Evolutionary conservation across 2,797 vertebrate species (phyloP), one percentile per base, ranked within the genome.

Genomic region (Anguilla marmorata): DNA sequence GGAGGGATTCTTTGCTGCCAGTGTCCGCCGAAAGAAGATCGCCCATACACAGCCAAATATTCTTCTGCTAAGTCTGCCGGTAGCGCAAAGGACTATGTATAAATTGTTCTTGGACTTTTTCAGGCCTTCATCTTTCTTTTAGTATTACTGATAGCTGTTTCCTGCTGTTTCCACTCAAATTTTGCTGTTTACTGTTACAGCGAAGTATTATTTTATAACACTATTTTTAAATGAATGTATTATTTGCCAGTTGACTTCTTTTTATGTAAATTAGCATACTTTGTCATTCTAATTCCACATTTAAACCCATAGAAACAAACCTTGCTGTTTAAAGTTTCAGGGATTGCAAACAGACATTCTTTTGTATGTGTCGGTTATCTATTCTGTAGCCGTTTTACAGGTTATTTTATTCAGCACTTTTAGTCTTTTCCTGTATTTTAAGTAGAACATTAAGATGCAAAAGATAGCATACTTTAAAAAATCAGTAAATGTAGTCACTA

Each of bases 1-100:
- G 98, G 98, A 0, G 94, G 88, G 0, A 94, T 98, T 8, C 97
- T 99, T 11, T 98, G 95, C 92, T 96, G 95, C 86, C 94, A 94
- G 88, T 95, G 96, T 66, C 91, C 93, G 0, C 87, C 93, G 4
- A 87, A 91, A 74, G 90, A 91, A 54, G 89, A 93, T 5, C 93
- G 89, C 48, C 94, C 94, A 7, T 92, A 88, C 0, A 93, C 93
- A 11, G 89, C 92, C 0, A 95, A 94, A 88, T 95, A 94, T 87
- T 90, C 93, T 0, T 90, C 94, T 0, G 92, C 94, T 1, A 95
- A 94, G 89, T 95, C 95, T 82, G 92, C 94, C 79, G 89, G 91
- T 0, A 91, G 94, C 0, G 94, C 90, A 41, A 96, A 95, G 88
- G 93, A 96, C 76, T 96, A 94, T 90, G 94, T 95, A 86, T 96